A percentile compares a stretch with the other conserved stretches of the same genome.
Evolutionary conservation across 2,113 vertebrate genomes (phyloP).

Genomic region (Oncorhynchus tshawytscha): DNA sequence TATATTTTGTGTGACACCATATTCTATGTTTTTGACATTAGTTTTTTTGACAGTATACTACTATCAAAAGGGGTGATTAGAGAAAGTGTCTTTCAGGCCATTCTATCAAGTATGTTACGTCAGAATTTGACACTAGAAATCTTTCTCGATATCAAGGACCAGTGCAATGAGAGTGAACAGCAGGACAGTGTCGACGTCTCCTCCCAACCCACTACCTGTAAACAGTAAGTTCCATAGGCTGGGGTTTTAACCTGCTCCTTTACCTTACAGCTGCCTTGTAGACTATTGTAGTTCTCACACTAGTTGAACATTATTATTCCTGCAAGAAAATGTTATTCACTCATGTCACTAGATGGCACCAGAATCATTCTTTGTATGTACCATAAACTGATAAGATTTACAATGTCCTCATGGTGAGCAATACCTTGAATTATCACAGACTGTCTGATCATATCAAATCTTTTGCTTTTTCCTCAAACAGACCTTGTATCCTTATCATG

Average conservation of each 20-base stretch:
- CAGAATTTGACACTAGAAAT: too few relatives aligned
- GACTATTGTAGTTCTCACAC: neutral
- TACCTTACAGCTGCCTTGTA: too few relatives aligned
- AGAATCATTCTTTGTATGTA: neutral
- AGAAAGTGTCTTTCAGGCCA: too few relatives aligned
- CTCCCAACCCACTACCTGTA: conserved; percentile 74
- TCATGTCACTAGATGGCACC: neutral
- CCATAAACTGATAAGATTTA: too few relatives aligned
- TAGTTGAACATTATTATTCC: neutral
- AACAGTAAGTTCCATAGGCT: conserved; percentile 75
- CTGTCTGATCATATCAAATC: neutral
- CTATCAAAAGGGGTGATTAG: too few relatives aligned
- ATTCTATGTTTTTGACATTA: too few relatives aligned
- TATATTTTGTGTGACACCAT: too few relatives aligned
- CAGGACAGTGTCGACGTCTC: neutral
- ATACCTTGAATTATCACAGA: neutral
- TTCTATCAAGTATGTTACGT: too few relatives aligned
- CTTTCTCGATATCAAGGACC: neutral
- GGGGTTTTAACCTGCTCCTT: neutral
- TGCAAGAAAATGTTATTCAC: neutral
- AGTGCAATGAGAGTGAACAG: conserved; percentile 15
- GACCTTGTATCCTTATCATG: conserved; percentile 89
- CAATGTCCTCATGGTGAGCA: neutral
- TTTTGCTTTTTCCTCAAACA: conserved; percentile 48
- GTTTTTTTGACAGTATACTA: too few relatives aligned